Evolutionary conservation across 2,888 invertebrate species (phyloP), one percentile per base, ranked within the genome.

Genomic region (Rhagium mordax): DNA sequence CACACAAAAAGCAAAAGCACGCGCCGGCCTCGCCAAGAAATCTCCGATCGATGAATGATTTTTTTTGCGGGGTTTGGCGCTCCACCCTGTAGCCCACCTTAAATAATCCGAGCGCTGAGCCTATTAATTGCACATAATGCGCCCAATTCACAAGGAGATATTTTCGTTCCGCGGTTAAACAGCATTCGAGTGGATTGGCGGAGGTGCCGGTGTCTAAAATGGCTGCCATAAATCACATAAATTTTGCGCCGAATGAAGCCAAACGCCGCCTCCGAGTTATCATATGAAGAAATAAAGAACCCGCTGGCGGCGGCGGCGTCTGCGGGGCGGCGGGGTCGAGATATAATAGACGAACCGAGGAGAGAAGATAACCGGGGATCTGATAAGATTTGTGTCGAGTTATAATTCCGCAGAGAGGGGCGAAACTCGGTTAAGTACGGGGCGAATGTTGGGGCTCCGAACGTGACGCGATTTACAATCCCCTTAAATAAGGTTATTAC

Each of bases 401-500:
- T 83, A 82, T 83, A 82, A 82, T 82, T 82, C 80, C 77, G 75
- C 78, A 75, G 77, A 80, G 79, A 72, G 78, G 79, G 79, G 74
- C 76, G 77, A 76, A 79, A 78, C 78, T 81, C 79, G 77, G 78
- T 79, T 78, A 81, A 79, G 79, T 79, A 78, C 77, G 71, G 75
- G 75, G 61, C 20, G 67, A 65, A 57, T 21, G 70, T 53, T 76
- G 79, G 79, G 80, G 79, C 48, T 78, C 74, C 78, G 79, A 82
- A 84, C 84, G 84, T 85, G 84, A 84, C 83, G 78, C 81, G 84
- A 82, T 82, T 82, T 83, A 81, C 82, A 79, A 83, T 83, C 82
- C 81, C 81, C 81, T 82, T 81, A 82, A 84, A 85, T 85, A 82
- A 83, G 84, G 83, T 84, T 85, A 84, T 83, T 84, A 85, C 83